A percentile compares a stretch with the other conserved stretches of the same genome.
Conservation (phyloP, 2,113 vertebrate genomes). For the Acanthisitta chloris region DNA sequence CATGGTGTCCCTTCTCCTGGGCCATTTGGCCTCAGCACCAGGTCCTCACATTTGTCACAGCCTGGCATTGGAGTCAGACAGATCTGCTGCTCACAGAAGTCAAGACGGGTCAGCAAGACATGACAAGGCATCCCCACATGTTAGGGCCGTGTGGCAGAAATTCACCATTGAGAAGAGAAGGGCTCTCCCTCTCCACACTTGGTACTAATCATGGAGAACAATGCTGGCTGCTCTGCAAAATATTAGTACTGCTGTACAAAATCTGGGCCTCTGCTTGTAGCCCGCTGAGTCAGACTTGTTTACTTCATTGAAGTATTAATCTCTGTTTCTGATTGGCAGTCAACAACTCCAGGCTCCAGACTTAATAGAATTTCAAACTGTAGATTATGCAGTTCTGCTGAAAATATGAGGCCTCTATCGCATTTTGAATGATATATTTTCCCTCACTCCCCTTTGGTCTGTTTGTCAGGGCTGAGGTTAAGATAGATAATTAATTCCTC, state of each 20-base stretch:
- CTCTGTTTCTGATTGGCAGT: neutral
- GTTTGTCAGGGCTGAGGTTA: neutral
- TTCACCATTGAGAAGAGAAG: neutral
- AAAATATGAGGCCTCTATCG: neutral
- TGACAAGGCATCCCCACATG: neutral
- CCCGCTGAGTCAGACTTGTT: constrained; percentile 31
- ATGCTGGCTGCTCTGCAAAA: constrained; percentile 32
- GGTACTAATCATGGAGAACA: neutral
- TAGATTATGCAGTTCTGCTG: constrained; percentile 9
- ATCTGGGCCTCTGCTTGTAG: neutral
- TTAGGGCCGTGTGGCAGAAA: neutral
- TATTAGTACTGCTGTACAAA: neutral
- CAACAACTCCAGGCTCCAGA: constrained; percentile 6
- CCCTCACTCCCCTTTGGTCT: neutral
- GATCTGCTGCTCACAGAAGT: neutral
- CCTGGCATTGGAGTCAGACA: accelerated
- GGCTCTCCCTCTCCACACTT: neutral
- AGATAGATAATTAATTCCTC: constrained; percentile 11
- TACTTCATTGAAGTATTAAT: constrained; percentile 1
- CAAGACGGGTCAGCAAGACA: neutral
- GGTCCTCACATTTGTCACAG: accelerated
- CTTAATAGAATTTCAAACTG: constrained; percentile 3
- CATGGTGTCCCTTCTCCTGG: neutral
- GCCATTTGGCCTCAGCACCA: neutral
- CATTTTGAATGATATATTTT: neutral